A percentile compares a stretch with the other conserved stretches of the same genome.
phyloP scores from a whole-genome alignment of 2,888 invertebrate genomes.

The Gastrophysa polygoni region DNA sequence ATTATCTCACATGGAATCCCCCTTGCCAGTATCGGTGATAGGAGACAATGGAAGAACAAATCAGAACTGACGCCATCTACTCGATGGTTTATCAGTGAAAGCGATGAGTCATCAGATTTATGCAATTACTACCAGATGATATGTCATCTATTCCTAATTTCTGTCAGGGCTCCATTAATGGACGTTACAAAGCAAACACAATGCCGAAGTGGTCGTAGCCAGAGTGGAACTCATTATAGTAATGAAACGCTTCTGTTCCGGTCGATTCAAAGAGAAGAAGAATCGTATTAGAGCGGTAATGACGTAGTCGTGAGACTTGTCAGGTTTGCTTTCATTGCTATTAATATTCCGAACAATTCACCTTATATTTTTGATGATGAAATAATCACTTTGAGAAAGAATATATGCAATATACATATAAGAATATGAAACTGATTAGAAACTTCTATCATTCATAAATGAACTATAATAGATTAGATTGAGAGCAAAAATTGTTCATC shows the following conservation, averaged over 20 bases:
- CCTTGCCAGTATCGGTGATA: background rate
- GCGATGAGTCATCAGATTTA: slow-evolving; percentile 25
- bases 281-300: slow-evolving; percentile 52
- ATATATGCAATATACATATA: too few relatives aligned
- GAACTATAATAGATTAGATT: too few relatives aligned
- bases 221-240: slow-evolving; percentile 48
- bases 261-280: slow-evolving; percentile 46
- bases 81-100: background rate
- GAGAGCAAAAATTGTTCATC: too few relatives aligned
- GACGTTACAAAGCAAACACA: slow-evolving; percentile 48
- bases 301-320: slow-evolving; percentile 28
- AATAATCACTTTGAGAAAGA: too few relatives aligned
- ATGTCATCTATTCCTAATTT: slow-evolving; percentile 52
- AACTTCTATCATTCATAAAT: too few relatives aligned
- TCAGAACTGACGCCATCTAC: background rate
- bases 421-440: too few relatives aligned
- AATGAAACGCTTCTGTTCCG: slow-evolving; percentile 52
- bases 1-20: background rate
- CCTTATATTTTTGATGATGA: too few relatives aligned
- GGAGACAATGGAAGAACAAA: background rate
- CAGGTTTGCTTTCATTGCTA: background rate
- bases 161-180: slow-evolving; percentile 50
- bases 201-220: slow-evolving; percentile 36
- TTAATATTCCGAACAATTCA: too few relatives aligned
- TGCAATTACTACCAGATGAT: slow-evolving; percentile 41